phyloP scores from a whole-genome alignment of 2,797 vertebrate genomes.

The Tadarida brasiliensis region DNA sequence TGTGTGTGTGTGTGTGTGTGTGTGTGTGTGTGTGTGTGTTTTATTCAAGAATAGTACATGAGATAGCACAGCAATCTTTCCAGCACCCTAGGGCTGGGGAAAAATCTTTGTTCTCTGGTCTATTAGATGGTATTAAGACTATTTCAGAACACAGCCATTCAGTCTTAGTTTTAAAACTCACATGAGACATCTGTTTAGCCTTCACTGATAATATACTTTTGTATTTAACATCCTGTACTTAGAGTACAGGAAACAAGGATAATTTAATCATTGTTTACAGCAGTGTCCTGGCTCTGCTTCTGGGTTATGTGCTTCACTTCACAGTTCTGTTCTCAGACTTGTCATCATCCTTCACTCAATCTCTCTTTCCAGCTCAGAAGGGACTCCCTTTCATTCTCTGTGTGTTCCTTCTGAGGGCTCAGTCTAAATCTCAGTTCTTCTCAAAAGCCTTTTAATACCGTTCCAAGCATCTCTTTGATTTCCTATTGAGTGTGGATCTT shows the following conservation, averaged over 20 bases:
- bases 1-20: neutral
- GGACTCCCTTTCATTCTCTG: neutral
- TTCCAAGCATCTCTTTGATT: neutral
- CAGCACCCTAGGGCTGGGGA: neutral
- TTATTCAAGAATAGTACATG: neutral
- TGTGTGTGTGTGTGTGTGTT: neutral
- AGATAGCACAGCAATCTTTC: neutral
- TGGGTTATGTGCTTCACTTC: neutral
- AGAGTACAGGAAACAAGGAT: neutral
- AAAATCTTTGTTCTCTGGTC: neutral
- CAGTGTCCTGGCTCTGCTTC: neutral
- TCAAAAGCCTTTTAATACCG: neutral
- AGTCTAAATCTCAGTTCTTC: neutral
- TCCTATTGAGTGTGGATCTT: neutral
- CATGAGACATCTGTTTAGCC: neutral
- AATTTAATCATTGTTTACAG: neutral
- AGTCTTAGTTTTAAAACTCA: constrained; percentile 17
- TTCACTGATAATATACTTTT: neutral
- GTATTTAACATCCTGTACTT: neutral
- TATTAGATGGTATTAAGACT: neutral
- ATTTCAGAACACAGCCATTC: constrained; percentile 41
- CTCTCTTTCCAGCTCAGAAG: neutral
- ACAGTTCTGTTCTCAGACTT: neutral
- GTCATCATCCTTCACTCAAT: neutral
- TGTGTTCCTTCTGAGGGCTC: neutral